phyloP scores from a whole-genome alignment of 1,140 invertebrate species.

The Meloidogyne hapla region DNA sequence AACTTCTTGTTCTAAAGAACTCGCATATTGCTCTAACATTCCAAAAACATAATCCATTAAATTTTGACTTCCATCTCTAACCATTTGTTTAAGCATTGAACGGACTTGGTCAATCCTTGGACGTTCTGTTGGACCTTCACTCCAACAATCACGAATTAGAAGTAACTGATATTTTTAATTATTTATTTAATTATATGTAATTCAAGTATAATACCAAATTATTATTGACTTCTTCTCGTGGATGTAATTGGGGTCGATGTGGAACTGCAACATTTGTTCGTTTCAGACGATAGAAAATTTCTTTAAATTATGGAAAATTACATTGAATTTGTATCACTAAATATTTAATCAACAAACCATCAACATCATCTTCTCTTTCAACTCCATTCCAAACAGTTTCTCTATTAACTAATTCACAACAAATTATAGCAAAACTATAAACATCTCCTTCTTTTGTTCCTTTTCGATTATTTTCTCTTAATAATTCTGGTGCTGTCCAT shows the following conservation, averaged over 20 bases:
- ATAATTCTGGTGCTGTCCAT: constrained; percentile 84
- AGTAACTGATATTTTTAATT: constrained; percentile 29
- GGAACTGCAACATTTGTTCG: constrained; percentile 25
- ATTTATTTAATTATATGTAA: background rate
- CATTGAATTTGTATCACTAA: too few species aligned
- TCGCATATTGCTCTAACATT: constrained; percentile 82
- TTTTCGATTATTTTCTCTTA: constrained; percentile 64
- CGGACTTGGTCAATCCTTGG: constrained; percentile 81
- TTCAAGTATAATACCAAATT: constrained; percentile 30
- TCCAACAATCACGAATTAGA: constrained; percentile 66
- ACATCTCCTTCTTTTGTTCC: constrained; percentile 50
- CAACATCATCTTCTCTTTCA: constrained; percentile 48
- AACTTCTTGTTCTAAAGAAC: constrained; percentile 79
- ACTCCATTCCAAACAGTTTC: constrained; percentile 67
- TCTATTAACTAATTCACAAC: constrained; percentile 62
- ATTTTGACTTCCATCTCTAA: constrained; percentile 71
- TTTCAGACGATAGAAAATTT: constrained; percentile 43
- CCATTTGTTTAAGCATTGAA: constrained; percentile 46
- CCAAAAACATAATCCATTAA: constrained; percentile 83
- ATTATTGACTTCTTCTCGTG: constrained; percentile 26
- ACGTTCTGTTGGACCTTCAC: constrained; percentile 81
- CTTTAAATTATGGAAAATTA: too few species aligned
- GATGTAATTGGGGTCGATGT: constrained; percentile 25
- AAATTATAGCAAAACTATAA: constrained; percentile 62
- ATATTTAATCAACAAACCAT: constrained; percentile 63